Evolutionary conservation across 1,140 invertebrate species (phyloP).

Genomic region (Caenorhabditis inopinata): DNA sequence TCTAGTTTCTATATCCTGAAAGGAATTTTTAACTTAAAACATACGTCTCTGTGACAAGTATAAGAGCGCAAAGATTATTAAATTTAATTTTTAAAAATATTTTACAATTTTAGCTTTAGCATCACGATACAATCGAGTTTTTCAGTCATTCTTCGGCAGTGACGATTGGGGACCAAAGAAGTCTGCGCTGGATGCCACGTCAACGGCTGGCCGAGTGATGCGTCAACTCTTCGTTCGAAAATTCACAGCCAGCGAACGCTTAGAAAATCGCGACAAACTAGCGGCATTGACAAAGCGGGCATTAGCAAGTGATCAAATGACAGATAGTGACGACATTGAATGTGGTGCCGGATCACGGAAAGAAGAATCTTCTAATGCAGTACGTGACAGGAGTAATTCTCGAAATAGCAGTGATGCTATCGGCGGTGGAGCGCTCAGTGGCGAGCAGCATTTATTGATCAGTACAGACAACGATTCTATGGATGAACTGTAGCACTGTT

Average conservation of each 20-base stretch:
- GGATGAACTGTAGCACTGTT: too few relatives aligned
- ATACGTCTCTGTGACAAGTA: too few relatives aligned
- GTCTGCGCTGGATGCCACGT: conserved; percentile 17
- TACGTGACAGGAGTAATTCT: neutral
- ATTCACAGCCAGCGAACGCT: conserved; percentile 37
- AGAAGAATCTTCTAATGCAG: neutral
- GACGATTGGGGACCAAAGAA: conserved; percentile 19
- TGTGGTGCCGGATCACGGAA: neutral
- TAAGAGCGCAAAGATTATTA: too few relatives aligned
- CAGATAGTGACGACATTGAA: conserved; percentile 8
- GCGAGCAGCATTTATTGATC: conserved; percentile 1
- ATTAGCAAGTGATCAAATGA: conserved; percentile 7
- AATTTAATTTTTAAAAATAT: too few relatives aligned
- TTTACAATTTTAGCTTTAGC: too few relatives aligned
- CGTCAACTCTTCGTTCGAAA: conserved; percentile 32
- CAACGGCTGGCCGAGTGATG: conserved; percentile 18
- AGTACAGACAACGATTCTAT: conserved; percentile 1
- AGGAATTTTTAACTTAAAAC: too few relatives aligned
- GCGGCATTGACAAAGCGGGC: conserved; percentile 27
- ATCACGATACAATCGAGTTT: neutral
- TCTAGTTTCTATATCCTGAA: too few relatives aligned
- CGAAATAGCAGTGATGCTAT: neutral
- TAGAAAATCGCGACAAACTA: conserved; percentile 34
- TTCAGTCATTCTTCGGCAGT: conserved; percentile 24
- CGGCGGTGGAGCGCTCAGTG: neutral